Percentiles rank a stretch among this genome's conserved stretches.
Evolutionary conservation across 1,140 invertebrate genomes (phyloP).

Genomic region (Lepidotrigona ventralis): DNA sequence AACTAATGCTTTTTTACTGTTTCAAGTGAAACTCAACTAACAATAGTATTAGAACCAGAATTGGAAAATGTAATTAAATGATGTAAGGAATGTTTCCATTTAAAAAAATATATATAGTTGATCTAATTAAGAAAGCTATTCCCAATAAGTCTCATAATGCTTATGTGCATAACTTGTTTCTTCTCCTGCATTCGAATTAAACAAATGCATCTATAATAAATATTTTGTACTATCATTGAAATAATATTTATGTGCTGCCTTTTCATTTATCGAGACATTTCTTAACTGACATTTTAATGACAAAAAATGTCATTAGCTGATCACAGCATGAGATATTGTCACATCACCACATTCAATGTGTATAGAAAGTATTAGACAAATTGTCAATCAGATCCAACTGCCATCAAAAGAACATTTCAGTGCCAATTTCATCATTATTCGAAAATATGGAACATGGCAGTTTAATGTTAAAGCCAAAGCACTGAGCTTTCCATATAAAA

Average conservation of each 20-base stretch:
- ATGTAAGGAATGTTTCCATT: conserved; percentile 25
- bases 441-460: conserved; percentile 65
- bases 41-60: not conserved
- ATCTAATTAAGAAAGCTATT: not conserved
- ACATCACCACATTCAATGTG: conserved; percentile 60
- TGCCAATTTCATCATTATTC: conserved; percentile 43
- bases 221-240: conserved; percentile 50
- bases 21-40: not conserved
- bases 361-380: conserved; percentile 57
- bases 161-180: not conserved
- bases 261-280: conserved; percentile 39
- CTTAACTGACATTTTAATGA: conserved; percentile 33
- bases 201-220: conserved; percentile 19
- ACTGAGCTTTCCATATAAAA: conserved; percentile 23
- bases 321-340: conserved; percentile 70
- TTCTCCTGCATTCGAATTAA: conserved; percentile 14
- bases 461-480: conserved; percentile 59
- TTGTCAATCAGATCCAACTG: conserved; percentile 57
- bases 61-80: conserved; percentile 4
- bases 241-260: conserved; percentile 24
- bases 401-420: conserved; percentile 41
- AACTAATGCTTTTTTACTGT: conserved; percentile 3
- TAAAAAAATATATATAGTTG: conserved; percentile 1
- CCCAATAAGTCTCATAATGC: conserved; percentile 20
- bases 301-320: conserved; percentile 54